These are phyloP conservation scores for Cydia pomonella DNA, from an alignment of 1,140 invertebrate genomes.

Conservation along the genomic window DNA sequence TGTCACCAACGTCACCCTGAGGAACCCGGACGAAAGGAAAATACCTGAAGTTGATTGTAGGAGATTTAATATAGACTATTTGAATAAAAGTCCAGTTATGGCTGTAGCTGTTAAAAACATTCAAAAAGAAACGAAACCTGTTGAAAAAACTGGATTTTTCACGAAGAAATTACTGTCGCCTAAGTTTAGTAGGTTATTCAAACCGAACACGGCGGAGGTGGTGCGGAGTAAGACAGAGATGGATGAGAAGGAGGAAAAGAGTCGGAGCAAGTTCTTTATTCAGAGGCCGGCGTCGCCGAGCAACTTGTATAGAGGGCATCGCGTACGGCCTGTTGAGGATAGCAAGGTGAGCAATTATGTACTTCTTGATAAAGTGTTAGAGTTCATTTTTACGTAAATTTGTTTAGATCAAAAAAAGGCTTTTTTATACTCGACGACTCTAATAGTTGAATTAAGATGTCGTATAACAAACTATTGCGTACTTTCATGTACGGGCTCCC, in stretches of 20 bases:
- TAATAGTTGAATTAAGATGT: too few species aligned
- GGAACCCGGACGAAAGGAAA: conserved; percentile 48
- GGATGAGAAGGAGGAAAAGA: conserved; percentile 55
- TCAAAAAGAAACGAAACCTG: conserved; percentile 45
- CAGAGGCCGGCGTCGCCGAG: conserved; percentile 59
- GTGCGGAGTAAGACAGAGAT: conserved; percentile 47
- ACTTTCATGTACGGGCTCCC: too few species aligned
- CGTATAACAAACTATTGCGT: too few species aligned
- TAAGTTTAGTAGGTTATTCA: conserved; percentile 71
- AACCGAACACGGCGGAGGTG: conserved; percentile 58
- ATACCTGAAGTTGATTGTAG: conserved; percentile 48
- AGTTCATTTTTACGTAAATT: too few species aligned
- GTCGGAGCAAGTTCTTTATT: conserved; percentile 70
- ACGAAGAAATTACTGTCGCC: conserved; percentile 73
- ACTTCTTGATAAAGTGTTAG: too few species aligned
- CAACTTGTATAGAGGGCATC: conserved; percentile 47
- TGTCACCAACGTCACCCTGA: conserved; percentile 50
- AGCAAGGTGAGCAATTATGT: conserved; percentile 30
- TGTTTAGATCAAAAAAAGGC: too few species aligned
- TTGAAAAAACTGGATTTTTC: conserved; percentile 65
- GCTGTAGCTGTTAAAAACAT: conserved; percentile 55
- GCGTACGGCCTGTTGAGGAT: conserved; percentile 53
- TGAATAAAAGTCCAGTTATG: conserved; percentile 51
- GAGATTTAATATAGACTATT: conserved; percentile 57
- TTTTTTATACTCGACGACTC: too few species aligned